Evolutionary conservation across 2,113 vertebrate genomes (phyloP), one percentile per base, ranked within the genome.

Genomic region (Pteruthius melanotis): DNA sequence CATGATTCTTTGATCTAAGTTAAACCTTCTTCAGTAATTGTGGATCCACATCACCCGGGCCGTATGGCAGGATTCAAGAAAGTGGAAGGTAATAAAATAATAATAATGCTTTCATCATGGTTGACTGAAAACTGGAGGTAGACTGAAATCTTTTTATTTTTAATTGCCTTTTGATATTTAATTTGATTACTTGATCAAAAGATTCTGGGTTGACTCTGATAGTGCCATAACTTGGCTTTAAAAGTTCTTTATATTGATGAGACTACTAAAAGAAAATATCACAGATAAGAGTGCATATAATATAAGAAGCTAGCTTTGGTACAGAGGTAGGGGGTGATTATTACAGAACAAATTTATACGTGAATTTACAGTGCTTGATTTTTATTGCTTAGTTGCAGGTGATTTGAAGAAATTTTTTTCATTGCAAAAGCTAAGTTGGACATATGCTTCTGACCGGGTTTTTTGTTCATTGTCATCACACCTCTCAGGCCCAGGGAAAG

Each of bases 91-190:
- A 90, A 92, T 96, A 71, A 95, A 94, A 94, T 94, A 93, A 94
- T 94, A 86, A 96, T 93, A 72, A 90, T 71, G 72, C 72, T 97
- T 96, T 97, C 89, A 94, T 97, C 89, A 81, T 81, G 27, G 37
- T 84, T 74, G 71, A 71, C 60, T 90, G 31, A 81, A 90, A 70
- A 70, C 35, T 70, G 22, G 39, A 94, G 64, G 6, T 64, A 87
- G 91, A 63, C 39, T 19, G 49, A 92, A 93, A 52, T 71, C 1
- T 84, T 90, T 93, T 94, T 18, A 76, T 69, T 93, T 94, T 96
- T 92, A 92, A 89, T 94, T 93, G 57, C 72, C 87, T 94, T 96
- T 97, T 94, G 93, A 95, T 94, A 94, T 96, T 95, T 93, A 93
- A 86, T 90, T 86, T 90, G n/a, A 90, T 83, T 93, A 94, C 81